Percentiles rank a stretch among this genome's conserved stretches.
phyloP scores from a whole-genome alignment of 2,888 invertebrate species.

The Eledona agricola region DNA sequence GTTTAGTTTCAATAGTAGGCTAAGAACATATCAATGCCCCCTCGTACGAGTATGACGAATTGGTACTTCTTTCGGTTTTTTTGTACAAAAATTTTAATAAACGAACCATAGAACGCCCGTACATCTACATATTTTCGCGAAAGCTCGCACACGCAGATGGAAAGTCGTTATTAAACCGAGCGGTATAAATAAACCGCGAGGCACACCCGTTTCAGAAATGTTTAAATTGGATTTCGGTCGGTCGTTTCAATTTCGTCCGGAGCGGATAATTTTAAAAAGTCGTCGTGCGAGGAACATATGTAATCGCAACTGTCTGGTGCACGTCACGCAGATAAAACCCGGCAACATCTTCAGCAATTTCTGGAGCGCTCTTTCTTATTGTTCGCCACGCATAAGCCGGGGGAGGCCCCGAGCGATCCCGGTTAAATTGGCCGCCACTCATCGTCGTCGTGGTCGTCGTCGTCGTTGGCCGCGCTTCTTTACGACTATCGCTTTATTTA shows the following conservation, averaged over 20 bases:
- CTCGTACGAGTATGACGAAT: too few species aligned
- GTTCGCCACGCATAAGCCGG: slow-evolving; percentile 32
- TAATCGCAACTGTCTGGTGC: slow-evolving; percentile 35
- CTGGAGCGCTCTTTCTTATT: slow-evolving; percentile 32
- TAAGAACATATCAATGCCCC: too few species aligned
- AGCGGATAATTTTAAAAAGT: slow-evolving; percentile 31
- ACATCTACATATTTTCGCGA: too few species aligned
- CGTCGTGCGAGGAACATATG: slow-evolving; percentile 26
- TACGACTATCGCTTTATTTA: slow-evolving; percentile 37
- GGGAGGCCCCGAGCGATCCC: slow-evolving; percentile 30
- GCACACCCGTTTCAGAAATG: slow-evolving; percentile 1
- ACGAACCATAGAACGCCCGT: too few species aligned
- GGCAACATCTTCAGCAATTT: slow-evolving; percentile 36
- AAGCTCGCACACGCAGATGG: too few species aligned
- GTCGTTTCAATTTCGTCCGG: slow-evolving; percentile 31
- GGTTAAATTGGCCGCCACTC: slow-evolving; percentile 39
- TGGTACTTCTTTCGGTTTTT: too few species aligned
- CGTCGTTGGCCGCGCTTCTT: slow-evolving; percentile 33
- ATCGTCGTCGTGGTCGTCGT: too few species aligned
- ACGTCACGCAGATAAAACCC: slow-evolving; percentile 35
- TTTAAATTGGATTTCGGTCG: slow-evolving; percentile 29
- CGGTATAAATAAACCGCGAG: slow-evolving; percentile 8
- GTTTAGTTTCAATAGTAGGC: too few species aligned
- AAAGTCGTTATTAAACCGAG: too few species aligned
- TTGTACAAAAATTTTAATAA: too few species aligned